A percentile compares a stretch with the other conserved stretches of the same genome.
phyloP scores from a whole-genome alignment of 1,140 invertebrate genomes.

The Harlomillsia oculata region DNA sequence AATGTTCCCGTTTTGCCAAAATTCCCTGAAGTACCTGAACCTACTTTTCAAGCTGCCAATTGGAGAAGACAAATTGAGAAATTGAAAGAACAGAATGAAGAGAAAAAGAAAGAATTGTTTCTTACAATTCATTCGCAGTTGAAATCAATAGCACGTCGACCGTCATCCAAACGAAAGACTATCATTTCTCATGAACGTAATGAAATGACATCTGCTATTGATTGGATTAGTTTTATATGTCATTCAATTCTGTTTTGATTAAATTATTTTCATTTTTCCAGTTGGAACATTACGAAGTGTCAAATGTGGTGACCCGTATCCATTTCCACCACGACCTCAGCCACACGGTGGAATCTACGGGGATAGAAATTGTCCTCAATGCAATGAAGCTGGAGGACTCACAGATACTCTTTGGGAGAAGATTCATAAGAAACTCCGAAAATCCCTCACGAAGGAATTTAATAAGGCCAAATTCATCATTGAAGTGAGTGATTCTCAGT shows the following conservation, averaged over 20 bases:
- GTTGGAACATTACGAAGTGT: slow-evolving; percentile 29
- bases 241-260: neutral
- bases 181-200: neutral
- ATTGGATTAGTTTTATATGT: neutral
- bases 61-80: neutral
- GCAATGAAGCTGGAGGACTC: slow-evolving; percentile 14
- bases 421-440: slow-evolving; percentile 33
- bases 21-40: slow-evolving; percentile 13
- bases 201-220: neutral
- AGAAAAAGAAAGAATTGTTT: too few species aligned
- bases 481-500: slow-evolving; percentile 9
- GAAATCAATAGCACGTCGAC: slow-evolving; percentile 5
- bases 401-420: slow-evolving; percentile 14
- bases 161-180: neutral
- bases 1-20: slow-evolving; percentile 17
- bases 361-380: slow-evolving; percentile 19
- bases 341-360: slow-evolving; percentile 33
- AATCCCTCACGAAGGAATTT: slow-evolving; percentile 24
- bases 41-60: neutral
- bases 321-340: slow-evolving; percentile 28
- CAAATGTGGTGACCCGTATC: slow-evolving; percentile 24
- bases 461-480: slow-evolving; percentile 31
- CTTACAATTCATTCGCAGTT: too few species aligned
- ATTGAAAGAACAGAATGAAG: neutral
- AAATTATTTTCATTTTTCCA: neutral